phyloP scores from a whole-genome alignment of 2,888 invertebrate species.

The Cosmopolites sordidus region DNA sequence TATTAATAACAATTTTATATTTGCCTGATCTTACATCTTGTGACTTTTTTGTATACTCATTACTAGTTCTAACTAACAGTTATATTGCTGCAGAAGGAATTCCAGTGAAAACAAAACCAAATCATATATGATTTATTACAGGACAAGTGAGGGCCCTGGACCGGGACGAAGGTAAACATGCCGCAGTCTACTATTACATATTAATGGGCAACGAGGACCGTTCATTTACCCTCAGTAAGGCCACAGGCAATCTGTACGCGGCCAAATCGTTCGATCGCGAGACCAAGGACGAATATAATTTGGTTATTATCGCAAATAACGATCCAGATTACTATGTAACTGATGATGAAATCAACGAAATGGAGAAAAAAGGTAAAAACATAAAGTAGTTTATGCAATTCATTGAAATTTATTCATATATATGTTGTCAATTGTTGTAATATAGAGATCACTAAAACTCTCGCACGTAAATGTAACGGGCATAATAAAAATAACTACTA shows the following conservation, averaged over 20 bases:
- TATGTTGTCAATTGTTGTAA: too few species aligned
- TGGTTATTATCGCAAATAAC: constrained; percentile 80
- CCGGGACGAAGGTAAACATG: constrained; percentile 74
- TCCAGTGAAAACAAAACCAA: too few species aligned
- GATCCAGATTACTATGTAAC: constrained; percentile 69
- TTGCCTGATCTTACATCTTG: too few species aligned
- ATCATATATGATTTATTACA: constrained; percentile 26
- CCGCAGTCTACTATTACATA: constrained; percentile 80
- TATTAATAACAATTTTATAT: too few species aligned
- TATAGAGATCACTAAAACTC: too few species aligned
- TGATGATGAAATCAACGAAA: constrained; percentile 49
- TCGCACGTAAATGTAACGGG: too few species aligned
- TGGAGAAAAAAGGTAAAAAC: constrained; percentile 40
- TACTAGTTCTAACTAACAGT: too few species aligned
- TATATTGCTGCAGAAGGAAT: too few species aligned
- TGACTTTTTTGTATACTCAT: too few species aligned
- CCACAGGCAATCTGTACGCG: constrained; percentile 74
- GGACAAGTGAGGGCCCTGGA: constrained; percentile 71
- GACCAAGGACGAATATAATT: constrained; percentile 64
- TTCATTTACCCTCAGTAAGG: constrained; percentile 74
- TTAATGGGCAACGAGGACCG: constrained; percentile 72
- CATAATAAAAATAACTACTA: too few species aligned
- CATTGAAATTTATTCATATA: too few species aligned
- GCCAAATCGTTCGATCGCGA: constrained; percentile 82
- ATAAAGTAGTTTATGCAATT: too few species aligned